Conservation (phyloP, 2,113 vertebrate species). For the Orientallactaga bullata region DNA sequence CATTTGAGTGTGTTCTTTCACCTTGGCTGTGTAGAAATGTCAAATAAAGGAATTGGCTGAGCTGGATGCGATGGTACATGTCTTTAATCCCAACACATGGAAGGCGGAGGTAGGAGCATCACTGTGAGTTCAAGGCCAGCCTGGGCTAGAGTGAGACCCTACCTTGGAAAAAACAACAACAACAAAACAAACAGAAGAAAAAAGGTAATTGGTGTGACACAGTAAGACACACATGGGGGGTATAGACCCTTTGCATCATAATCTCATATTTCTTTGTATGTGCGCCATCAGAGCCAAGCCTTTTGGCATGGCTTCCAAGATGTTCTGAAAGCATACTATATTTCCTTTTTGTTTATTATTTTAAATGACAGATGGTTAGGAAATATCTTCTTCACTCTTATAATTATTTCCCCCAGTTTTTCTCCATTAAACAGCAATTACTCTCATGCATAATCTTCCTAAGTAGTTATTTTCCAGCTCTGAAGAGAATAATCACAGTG, state of each 20-base stretch:
- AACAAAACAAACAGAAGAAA: too few relatives aligned
- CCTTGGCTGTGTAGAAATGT: not conserved
- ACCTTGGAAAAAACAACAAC: too few relatives aligned
- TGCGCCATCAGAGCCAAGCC: not conserved
- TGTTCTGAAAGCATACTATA: slow-evolving; percentile 9
- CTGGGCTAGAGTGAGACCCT: too few relatives aligned
- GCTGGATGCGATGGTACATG: too few relatives aligned
- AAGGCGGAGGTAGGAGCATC: not conserved
- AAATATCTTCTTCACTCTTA: slow-evolving; percentile 66
- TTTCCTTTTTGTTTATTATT: slow-evolving; percentile 68
- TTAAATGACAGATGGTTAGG: slow-evolving; percentile 71
- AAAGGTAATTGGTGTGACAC: not conserved
- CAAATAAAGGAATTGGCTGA: not conserved
- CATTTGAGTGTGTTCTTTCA: not conserved
- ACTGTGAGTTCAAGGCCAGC: too few relatives aligned
- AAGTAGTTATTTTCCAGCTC: slow-evolving; percentile 78
- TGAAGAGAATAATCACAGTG: slow-evolving; percentile 67
- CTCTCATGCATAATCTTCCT: slow-evolving; percentile 55
- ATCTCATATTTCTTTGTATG: not conserved
- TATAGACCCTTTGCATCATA: not conserved
- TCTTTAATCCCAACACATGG: not conserved
- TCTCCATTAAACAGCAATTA: slow-evolving; percentile 76
- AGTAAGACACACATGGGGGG: not conserved
- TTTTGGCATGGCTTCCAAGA: slow-evolving; percentile 20
- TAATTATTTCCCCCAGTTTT: slow-evolving; percentile 77